Evolutionary conservation across 2,797 vertebrate species (phyloP), one percentile per base, ranked within the genome.

Genomic region (Dipus sagitta): DNA sequence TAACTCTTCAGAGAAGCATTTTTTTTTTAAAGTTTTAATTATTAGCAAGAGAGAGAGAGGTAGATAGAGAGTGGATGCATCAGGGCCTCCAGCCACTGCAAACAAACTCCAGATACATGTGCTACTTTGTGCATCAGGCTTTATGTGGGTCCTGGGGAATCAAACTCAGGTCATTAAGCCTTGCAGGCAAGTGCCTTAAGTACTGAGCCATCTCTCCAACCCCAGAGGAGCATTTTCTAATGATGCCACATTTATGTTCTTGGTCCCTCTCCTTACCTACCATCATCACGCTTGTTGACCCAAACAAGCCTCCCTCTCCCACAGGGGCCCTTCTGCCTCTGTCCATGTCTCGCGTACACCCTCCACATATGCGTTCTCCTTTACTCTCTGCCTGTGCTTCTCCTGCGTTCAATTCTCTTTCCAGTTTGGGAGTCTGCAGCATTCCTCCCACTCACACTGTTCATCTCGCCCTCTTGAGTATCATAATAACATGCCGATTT

Each of bases 351-450:
- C 34, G 6, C 6, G 1, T n/a, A 0, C 14, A 1, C 17, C 24
- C 7, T 20, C 28, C 24, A 58, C 24, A 0, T 7, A 8, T 13
- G 9, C 6, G 0, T 2, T 1, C 42, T 52, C 2, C 1, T 54
- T 34, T 26, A 21, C 52, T n/a, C 24, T 38, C 11, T 11, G 3
- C 47, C 76, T 62, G 17, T 10, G 82, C 24, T 14, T 64, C n/a
- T 18, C 18, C 1, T 1, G 0, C 18, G 1, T 21, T 18, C 60
- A 67, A 2, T 23, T 68, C n/a, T 74, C 70, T 82, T 65, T 42
- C 71, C 11, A 85, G n/a, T 23, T 76, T 32, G 18, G 26, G 12
- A 86, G 21, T 5, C 0, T 74, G 3, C 3, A 32, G 4, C 6
- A 26, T 80, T 68, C 47, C 32, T 70, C 20, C 3, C 6, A 58